Base-by-base conservation (phyloP, 2,113 vertebrate genomes). In the Crotalus tigris region DNA sequence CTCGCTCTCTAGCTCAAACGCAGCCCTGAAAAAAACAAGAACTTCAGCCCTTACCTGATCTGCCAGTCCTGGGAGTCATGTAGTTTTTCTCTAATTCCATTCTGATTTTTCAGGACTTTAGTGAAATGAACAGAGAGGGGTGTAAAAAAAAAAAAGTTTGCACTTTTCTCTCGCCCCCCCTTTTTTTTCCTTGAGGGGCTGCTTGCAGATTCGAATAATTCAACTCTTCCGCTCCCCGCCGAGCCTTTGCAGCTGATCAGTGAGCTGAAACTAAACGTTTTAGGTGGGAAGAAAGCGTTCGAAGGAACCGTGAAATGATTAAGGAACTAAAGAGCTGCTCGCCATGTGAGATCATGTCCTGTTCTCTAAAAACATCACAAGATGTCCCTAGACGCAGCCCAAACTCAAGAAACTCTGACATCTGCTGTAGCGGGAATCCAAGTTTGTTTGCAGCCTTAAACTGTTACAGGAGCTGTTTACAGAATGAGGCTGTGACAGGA, bases 241-340 rank as follows among this genome's bases (percentile, higher is more conserved):
- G 98, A 98, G 98, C 98, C 98, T 98, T 98, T 98, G 98, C 98
- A 98, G 99, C 98, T 99, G 99, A 97, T 99, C 99, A 99, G 97
- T 99, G 99, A 99, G 98, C 99, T 99, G 99, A 99, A 98, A 99
- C 99, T 99, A 99, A 99, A 99, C 99, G 98, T 98, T 99, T 99
- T 99, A 99, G 99, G 98, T 98, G 99, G 99, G 98, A 99, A 99
- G 99, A 98, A 98, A 98, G 98, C 97, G 98, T 98, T 98, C 98
- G 98, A 99, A 98, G 98, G 97, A 98, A 98, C 98, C 98, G 99
- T 99, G 99, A 99, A 99, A 99, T 99, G 98, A 99, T 99, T 98
- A 99, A 98, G 98, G 98, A 98, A 98, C 98, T 98, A 98, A 99
- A 99, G 98, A 98, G 98, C 98, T 98, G 96, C 98, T 98, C 98